A percentile compares a stretch with the other conserved stretches of the same genome.
Conservation (phyloP, 2,888 invertebrate genomes). For the Polietes domitor region DNA sequence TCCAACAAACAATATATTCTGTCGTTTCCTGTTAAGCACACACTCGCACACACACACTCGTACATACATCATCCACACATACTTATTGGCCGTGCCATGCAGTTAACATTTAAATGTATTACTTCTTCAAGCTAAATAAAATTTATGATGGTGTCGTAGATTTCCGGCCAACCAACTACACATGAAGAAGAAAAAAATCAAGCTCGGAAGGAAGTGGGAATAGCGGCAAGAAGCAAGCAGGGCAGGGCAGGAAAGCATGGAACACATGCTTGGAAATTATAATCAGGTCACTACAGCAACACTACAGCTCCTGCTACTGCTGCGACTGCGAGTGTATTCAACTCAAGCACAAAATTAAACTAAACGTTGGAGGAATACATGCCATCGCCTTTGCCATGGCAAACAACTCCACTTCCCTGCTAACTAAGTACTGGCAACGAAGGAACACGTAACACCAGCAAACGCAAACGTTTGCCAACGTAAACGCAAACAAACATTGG, state of each 20-base stretch:
- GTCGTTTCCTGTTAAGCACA: background rate
- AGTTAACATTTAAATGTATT: conserved; percentile 9
- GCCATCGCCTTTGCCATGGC: background rate
- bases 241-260: background rate
- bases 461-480: background rate
- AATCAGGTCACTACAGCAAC: conserved; percentile 40
- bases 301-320: background rate
- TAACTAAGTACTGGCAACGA: background rate
- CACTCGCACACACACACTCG: too few species aligned
- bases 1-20: background rate
- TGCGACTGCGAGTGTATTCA: background rate
- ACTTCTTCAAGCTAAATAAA: conserved; percentile 29
- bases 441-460: background rate
- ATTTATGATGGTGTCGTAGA: conserved; percentile 40
- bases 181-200: too few species aligned
- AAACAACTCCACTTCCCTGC: background rate
- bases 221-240: too few species aligned
- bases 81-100: background rate
- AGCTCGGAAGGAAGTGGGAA: too few species aligned
- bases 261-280: conserved; percentile 32
- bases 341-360: too few species aligned
- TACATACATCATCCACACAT: too few species aligned
- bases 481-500: background rate
- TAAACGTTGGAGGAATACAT: background rate
- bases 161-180: background rate